Evolutionary conservation across 2,113 vertebrate species (phyloP).

Genomic region (Egretta garzetta): DNA sequence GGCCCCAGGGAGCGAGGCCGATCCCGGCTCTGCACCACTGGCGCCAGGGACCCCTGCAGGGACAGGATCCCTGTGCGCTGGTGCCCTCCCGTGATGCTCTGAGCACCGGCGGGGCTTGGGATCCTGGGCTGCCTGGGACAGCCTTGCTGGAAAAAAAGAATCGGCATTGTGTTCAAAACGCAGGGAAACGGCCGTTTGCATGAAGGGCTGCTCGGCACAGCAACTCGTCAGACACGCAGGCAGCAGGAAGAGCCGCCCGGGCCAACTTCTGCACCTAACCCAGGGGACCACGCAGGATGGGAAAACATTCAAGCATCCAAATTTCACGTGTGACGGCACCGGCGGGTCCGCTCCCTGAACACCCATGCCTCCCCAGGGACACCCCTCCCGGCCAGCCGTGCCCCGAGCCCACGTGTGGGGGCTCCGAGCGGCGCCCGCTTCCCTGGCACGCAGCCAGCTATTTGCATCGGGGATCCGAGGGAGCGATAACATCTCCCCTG

Average conservation of each 20-base stretch:
- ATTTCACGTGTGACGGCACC: rapidly evolving
- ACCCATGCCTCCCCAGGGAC: neutral
- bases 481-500: conserved; percentile 17
- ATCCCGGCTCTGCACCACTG: neutral
- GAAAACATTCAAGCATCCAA: neutral
- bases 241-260: neutral
- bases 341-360: neutral
- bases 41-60: neutral
- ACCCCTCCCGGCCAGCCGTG: rapidly evolving
- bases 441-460: neutral
- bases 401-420: neutral
- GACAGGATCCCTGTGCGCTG: neutral
- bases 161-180: neutral
- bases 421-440: neutral
- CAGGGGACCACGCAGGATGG: rapidly evolving
- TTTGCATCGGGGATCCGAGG: neutral
- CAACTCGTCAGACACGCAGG: neutral
- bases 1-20: rapidly evolving
- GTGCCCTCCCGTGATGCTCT: neutral
- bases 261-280: neutral
- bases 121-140: neutral
- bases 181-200: neutral
- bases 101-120: neutral
- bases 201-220: neutral
- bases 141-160: neutral